These are phyloP conservation scores for Boulengeromyrus knoepffleri DNA, from an alignment of 2,113 vertebrate species.

Conservation along the genomic window DNA sequence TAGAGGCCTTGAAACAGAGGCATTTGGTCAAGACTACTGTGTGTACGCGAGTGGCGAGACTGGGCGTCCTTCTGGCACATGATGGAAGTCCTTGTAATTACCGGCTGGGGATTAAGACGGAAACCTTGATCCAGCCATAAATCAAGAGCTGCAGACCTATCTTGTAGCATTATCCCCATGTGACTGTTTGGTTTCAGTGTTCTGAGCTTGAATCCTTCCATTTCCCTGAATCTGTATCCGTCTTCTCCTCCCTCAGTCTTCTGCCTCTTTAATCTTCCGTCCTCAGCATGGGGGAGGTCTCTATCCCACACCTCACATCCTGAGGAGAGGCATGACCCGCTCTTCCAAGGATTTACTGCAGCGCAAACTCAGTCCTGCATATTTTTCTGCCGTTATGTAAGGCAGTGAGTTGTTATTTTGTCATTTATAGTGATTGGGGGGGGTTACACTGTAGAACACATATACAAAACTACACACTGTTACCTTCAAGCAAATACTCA, in stretches of 20 bases:
- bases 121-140: slow-evolving; percentile 14
- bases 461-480: background rate
- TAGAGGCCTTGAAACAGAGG: slow-evolving; percentile 12
- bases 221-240: slow-evolving; percentile 19
- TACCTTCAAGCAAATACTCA: background rate
- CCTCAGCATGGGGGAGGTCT: background rate
- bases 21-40: slow-evolving; percentile 12
- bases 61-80: background rate
- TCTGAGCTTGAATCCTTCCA: background rate
- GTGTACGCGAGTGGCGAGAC: background rate
- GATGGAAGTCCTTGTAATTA: background rate
- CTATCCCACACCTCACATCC: background rate
- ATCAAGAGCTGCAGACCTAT: background rate
- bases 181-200: background rate
- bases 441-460: background rate
- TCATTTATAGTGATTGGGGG: background rate
- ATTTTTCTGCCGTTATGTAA: background rate
- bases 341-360: background rate
- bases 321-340: background rate
- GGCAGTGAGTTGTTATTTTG: background rate
- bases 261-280: background rate
- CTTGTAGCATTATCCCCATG: background rate
- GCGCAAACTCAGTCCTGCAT: background rate
- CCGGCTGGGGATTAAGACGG: background rate
- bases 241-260: slow-evolving; percentile 8